phyloP scores from a whole-genome alignment of 2,113 vertebrate genomes.

The Thunnus maccoyii region DNA sequence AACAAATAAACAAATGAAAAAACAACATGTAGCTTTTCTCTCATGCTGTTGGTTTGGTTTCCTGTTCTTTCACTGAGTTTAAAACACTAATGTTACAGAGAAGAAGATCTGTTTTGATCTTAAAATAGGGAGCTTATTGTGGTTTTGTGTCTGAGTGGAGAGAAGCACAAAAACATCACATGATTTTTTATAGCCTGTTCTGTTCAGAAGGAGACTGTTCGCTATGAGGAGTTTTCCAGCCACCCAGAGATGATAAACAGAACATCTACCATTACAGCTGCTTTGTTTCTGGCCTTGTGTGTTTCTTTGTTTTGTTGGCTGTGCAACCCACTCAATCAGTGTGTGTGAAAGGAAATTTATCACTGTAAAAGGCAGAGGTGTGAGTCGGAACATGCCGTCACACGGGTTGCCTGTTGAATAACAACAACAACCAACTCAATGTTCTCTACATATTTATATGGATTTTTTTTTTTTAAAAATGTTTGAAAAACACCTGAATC shows the following conservation, averaged over 20 bases:
- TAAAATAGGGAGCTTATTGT: slow-evolving; percentile 29
- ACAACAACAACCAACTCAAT: slow-evolving; percentile 1
- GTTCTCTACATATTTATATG: too few species aligned
- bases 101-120: slow-evolving; percentile 26
- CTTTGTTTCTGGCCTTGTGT: neutral
- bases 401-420: neutral
- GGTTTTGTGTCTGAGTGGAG: slow-evolving; percentile 10
- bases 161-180: slow-evolving; percentile 51
- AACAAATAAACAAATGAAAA: slow-evolving; percentile 30
- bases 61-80: neutral
- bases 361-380: slow-evolving; percentile 11
- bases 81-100: neutral
- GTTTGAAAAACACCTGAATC: neutral
- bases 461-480: too few species aligned
- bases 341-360: slow-evolving; percentile 12
- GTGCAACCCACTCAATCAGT: slow-evolving; percentile 29
- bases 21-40: neutral
- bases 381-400: slow-evolving; percentile 27
- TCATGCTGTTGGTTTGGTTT: neutral
- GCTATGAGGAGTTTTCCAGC: slow-evolving; percentile 24
- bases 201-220: neutral
- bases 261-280: slow-evolving; percentile 31
- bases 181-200: slow-evolving; percentile 37
- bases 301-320: slow-evolving; percentile 18
- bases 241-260: slow-evolving; percentile 25